Base-by-base conservation (phyloP, 2,888 invertebrate genomes). In the Sphaerophoria rueppellii region DNA sequence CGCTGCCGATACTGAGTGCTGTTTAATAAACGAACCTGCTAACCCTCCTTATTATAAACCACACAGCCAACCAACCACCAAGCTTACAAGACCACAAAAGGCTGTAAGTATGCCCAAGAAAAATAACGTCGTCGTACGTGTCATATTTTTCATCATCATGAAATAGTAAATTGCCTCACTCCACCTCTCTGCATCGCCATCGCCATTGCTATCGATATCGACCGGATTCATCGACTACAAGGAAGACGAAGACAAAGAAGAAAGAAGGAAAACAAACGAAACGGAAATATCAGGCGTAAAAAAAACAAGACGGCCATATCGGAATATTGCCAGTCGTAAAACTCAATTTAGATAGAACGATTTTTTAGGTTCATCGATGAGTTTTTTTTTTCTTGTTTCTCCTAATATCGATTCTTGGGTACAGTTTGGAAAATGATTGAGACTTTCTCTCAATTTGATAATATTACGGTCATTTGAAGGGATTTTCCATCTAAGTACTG, bases 321-420 rank as follows among this genome's bases (percentile, higher is more conserved):
- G 14, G 58, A 75, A 79, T 70, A 71, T 75, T 70, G 73, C 71
- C 54, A 72, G 85, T 85, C 85, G 85, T 85, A 85, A 85, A 85
- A 85, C 85, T 83, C 76, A 81, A 85, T 85, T 81, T 85, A 73
- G 80, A 70, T 70, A 76, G 76, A 81, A 80, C 70, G 72, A 73
- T 70, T 43, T 43, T 43, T 63, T 70, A 70, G 85, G 76, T 85
- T 81, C 73, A 81, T 85, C 77, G 85, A 70, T 70, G 72, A 80
- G 83, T 65, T 65, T 63, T 16, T 32, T 54, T 32, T 54, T 12
- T n/a, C 4, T 7, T 6, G 24, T 24, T 71, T 71, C 76, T 48
- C 35, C 76, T 46, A 61, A 72, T 58, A 46, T 71, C 71, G 65
- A 67, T 72, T 67, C 24, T 71, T 61, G 24, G 43, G 11, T 32